Base-by-base conservation (phyloP, 2,797 vertebrate genomes). In the Sebastiscus tertius region DNA sequence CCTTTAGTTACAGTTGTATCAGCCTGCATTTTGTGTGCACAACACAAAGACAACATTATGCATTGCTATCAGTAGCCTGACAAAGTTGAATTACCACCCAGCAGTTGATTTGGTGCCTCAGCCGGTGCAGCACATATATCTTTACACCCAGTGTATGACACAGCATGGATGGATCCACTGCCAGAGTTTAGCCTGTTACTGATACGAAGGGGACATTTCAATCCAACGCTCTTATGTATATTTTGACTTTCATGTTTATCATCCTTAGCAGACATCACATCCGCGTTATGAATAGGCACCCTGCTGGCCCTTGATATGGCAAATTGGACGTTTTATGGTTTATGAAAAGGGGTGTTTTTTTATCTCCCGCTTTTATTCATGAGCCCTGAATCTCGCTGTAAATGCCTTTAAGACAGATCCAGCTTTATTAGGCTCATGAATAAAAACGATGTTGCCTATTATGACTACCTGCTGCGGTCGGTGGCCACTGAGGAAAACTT, bases 311-410 rank as follows among this genome's bases (percentile, higher is more conserved):
- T 90, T 94, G 96, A 96, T 96, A 96, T 92, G 92, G 91, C 89
- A 95, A 96, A 95, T 95, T 94, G 93, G 89, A 95, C 89, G 92
- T 95, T 96, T 96, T 96, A 95, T 95, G 87, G 93, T 93, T 95
- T 92, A 89, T 90, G 87, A 92, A 94, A 93, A 90, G 80, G 62
- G 66, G 27, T 82, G 75, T 79, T 91, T 92, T 62, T 94, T 94
- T 93, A 95, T 96, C 93, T 92, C 87, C 88, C 79, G 36, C 83
- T 94, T 94, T 90, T 94, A 94, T 94, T 95, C 90, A 89, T 93
- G 91, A 92, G 89, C 79, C 84, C 85, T 58, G 82, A 84, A 63
- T 89, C 87, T 84, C 16, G 71, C 84, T 86, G 81, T 89, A 92
- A 91, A 92, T 61, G 70, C 90, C 77, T 94, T 91, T 89, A 93